These are phyloP conservation scores for Tanaodytes sp. DNA, from an alignment of 2,888 invertebrate genomes.

Conservation along the genomic window DNA sequence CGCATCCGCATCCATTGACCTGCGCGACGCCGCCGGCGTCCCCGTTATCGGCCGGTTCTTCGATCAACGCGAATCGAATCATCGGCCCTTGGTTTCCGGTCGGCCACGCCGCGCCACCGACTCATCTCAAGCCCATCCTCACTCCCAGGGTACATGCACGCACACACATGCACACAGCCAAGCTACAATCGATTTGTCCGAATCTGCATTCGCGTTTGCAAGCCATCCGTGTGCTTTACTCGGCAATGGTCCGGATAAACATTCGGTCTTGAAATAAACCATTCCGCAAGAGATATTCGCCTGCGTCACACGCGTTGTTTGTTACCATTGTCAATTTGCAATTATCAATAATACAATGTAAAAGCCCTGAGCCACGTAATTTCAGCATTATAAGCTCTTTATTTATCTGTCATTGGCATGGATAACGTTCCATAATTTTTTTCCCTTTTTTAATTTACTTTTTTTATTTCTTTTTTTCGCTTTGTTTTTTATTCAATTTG, in stretches of 20 bases:
- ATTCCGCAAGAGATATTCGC: not conserved
- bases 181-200: conserved; percentile 44
- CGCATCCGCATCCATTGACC: conserved; percentile 52
- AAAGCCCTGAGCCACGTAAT: no score
- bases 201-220: conserved; percentile 38
- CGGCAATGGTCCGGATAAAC: conserved; percentile 14
- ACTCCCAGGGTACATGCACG: conserved; percentile 62
- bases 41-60: conserved; percentile 57
- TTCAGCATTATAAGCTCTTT: no score
- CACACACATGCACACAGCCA: conserved; percentile 9
- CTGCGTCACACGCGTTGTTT: no score
- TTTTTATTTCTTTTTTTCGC: no score
- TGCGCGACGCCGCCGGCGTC: conserved; percentile 55
- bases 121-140: conserved; percentile 64
- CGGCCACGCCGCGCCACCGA: conserved; percentile 59
- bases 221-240: conserved; percentile 17
- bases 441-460: no score
- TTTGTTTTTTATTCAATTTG: no score
- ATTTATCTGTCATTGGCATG: no score
- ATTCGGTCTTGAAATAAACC: not conserved
- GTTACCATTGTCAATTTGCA: no score
- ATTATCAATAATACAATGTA: no score
- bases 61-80: conserved; percentile 61
- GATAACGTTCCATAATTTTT: no score
- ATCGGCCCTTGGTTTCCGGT: conserved; percentile 67